Evolutionary conservation across 1,140 invertebrate genomes (phyloP).

Genomic region (Atta colombica): DNA sequence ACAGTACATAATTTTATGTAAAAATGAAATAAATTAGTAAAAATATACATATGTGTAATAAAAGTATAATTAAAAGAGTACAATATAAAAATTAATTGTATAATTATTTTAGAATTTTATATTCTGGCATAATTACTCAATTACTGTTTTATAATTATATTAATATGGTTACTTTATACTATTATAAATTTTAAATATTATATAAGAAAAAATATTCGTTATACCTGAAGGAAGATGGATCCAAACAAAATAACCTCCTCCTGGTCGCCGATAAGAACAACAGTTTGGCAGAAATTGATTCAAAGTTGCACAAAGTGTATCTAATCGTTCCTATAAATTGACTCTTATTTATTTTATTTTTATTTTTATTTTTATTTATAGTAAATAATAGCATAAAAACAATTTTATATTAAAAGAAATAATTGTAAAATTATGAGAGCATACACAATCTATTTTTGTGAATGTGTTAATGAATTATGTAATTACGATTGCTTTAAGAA

Average conservation of each 20-base stretch:
- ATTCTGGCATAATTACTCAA: not conserved
- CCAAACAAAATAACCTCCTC: slow-evolving; percentile 89
- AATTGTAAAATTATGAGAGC: not conserved
- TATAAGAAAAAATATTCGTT: slow-evolving; percentile 16
- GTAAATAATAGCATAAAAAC: not conserved
- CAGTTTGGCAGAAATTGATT: slow-evolving; percentile 82
- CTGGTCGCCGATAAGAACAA: slow-evolving; percentile 84
- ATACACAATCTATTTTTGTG: not conserved
- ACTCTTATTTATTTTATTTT: slow-evolving; percentile 14
- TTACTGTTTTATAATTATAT: not conserved
- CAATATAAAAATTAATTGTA: not conserved
- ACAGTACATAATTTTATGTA: slow-evolving; percentile 17
- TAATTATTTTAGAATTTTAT: not conserved
- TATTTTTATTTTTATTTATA: not conserved
- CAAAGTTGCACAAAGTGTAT: slow-evolving; percentile 82
- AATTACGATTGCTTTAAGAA: not conserved
- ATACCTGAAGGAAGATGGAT: slow-evolving; percentile 84
- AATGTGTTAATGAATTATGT: not conserved
- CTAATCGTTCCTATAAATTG: slow-evolving; percentile 84
- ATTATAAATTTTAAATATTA: not conserved
- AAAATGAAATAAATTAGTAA: slow-evolving; percentile 27
- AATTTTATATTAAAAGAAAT: slow-evolving; percentile 10
- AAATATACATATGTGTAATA: no score
- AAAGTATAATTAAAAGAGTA: not conserved
- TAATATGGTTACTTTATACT: not conserved